Evolutionary conservation across 1,140 invertebrate genomes (phyloP).

Genomic region (Nebria ingens): DNA sequence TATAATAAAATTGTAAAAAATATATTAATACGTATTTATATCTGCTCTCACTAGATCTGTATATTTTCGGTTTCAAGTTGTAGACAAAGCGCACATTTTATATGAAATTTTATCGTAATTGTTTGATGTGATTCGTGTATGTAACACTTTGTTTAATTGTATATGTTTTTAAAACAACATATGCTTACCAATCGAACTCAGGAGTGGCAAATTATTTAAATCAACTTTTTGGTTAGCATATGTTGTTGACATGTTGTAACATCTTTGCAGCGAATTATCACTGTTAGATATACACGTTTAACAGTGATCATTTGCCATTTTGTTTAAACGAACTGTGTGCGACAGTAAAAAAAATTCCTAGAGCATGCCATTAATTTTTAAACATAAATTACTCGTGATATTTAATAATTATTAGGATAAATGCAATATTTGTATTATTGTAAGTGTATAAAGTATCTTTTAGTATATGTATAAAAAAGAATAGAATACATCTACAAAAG

Average conservation of each 20-base stretch:
- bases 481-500: not conserved
- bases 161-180: not conserved
- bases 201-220: not conserved
- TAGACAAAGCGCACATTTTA: not conserved
- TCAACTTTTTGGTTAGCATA: not conserved
- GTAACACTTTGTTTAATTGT: not conserved
- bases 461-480: not conserved
- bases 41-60: constrained; percentile 3
- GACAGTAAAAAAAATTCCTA: not conserved
- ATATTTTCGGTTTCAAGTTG: constrained; percentile 9
- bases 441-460: not conserved
- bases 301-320: not conserved
- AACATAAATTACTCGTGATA: not conserved
- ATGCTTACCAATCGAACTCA: not conserved
- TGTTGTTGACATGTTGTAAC: not conserved
- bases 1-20: too few species aligned
- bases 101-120: too few species aligned
- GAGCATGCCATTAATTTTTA: constrained; percentile 2
- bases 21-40: too few species aligned
- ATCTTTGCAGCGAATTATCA: not conserved
- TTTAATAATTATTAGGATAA: not conserved
- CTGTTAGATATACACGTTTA: not conserved
- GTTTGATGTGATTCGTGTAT: not conserved
- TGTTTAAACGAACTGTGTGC: not conserved
- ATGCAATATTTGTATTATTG: constrained; percentile 3